Conservation (phyloP, 2,888 invertebrate species). For the Ligdia adustata region DNA sequence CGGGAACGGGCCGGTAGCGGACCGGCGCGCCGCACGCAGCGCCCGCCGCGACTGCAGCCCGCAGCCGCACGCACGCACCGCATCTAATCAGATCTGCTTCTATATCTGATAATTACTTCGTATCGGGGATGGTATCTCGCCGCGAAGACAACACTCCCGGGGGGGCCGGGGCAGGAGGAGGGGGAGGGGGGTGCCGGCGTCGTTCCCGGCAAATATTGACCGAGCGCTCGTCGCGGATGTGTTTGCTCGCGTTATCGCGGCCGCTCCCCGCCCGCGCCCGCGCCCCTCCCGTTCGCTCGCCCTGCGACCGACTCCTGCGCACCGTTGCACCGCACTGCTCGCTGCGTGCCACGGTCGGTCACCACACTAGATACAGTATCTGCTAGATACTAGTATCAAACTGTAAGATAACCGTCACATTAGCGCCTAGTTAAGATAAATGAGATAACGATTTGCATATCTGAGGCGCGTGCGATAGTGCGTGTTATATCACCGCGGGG, state of each 20-base stretch:
- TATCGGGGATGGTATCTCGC: constrained; percentile 71
- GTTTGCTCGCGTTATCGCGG: constrained; percentile 69
- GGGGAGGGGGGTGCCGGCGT: constrained; percentile 36
- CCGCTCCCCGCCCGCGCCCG: constrained; percentile 16
- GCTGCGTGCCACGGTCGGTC: constrained; percentile 53
- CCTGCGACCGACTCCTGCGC: constrained; percentile 6
- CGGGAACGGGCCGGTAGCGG: constrained; percentile 18
- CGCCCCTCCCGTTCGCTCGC: background rate
- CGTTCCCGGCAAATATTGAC: constrained; percentile 71
- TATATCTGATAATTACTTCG: constrained; percentile 78
- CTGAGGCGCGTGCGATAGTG: constrained; percentile 64
- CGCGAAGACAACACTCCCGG: constrained; percentile 47
- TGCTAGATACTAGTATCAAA: constrained; percentile 76
- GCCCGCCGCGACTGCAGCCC: constrained; percentile 53
- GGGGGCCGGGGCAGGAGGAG: constrained; percentile 24
- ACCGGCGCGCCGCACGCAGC: constrained; percentile 21
- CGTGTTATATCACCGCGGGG: constrained; percentile 60
- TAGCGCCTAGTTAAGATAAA: constrained; percentile 81
- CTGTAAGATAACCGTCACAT: constrained; percentile 77
- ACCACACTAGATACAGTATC: constrained; percentile 68
- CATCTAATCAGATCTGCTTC: constrained; percentile 72
- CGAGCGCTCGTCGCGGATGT: constrained; percentile 50
- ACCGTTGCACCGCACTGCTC: constrained; percentile 21
- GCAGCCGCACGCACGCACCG: constrained; percentile 51
- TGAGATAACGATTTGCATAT: constrained; percentile 81